Base-by-base conservation (phyloP, 2,113 vertebrate genomes). In the Gobius niger region DNA sequence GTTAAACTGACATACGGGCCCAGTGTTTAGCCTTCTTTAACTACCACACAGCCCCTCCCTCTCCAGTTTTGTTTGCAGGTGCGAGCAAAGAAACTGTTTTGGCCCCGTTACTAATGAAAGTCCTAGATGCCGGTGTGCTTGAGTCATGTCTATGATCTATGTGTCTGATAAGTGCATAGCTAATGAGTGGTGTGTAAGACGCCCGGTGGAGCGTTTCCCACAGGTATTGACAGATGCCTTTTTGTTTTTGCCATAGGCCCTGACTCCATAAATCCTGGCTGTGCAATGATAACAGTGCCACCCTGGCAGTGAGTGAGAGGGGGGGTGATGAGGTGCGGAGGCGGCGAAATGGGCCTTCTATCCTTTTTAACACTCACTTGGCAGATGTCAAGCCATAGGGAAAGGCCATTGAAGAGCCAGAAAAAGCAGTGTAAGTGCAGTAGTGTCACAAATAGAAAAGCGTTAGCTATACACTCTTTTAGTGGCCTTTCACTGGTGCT, bases 201-300 rank as follows among this genome's bases (percentile, higher is more conserved):
- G 81, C 65, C 72, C 85, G 84, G 89, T 81, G 47, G 81, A 94
- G 94, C 92, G 94, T 93, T 96, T 95, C 94, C 95, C 95, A 95
- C 94, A 96, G 96, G 96, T 97, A 98, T 98, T 98, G 96, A 98
- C 96, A 96, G 95, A 96, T 94, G 94, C 93, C 95, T 96, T 96
- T 96, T 89, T 89, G 86, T 95, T 95, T 96, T 96, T 94, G 95
- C 95, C 94, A 95, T 95, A 93, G 94, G 94, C 96, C 94, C 93
- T 93, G 93, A 88, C 94, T 94, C 93, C 95, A 96, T 96, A 96
- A 96, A 96, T 97, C 95, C 94, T 94, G 93, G 91, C 90, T 87
- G 94, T 90, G 93, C 95, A 96, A 96, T 94, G 95, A 98, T 94
- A 95, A 94, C 93, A 93, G 92, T 94, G 94, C 95, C 95, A 94